These are phyloP conservation scores for Furcula furcula DNA, from an alignment of 2,888 invertebrate species.

Conservation along the genomic window DNA sequence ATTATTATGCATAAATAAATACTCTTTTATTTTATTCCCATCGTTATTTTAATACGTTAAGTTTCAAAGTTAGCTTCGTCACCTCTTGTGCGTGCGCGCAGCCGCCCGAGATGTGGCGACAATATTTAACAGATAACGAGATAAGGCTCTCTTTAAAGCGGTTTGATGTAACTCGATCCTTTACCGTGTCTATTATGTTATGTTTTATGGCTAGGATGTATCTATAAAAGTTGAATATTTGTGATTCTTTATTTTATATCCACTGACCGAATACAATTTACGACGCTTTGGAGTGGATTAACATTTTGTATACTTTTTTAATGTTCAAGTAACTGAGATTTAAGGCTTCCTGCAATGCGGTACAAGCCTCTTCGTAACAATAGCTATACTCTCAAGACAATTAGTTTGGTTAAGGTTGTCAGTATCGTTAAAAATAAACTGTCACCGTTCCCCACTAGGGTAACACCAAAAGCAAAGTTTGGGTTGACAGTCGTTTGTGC, in stretches of 20 bases:
- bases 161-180: conserved; percentile 71
- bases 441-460: no score
- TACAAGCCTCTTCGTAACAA: no score
- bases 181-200: conserved; percentile 53
- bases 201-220: conserved; percentile 57
- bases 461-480: no score
- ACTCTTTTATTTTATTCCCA: conserved; percentile 73
- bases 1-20: conserved; percentile 77
- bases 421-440: no score
- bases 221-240: conserved; percentile 28
- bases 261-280: conserved; percentile 14
- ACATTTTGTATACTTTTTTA: conserved; percentile 2
- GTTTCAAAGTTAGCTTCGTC: conserved; percentile 64
- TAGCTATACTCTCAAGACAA: no score
- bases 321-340: conserved; percentile 3
- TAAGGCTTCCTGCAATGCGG: conserved; percentile 1
- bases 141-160: conserved; percentile 67
- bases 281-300: conserved; percentile 5
- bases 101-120: conserved; percentile 66
- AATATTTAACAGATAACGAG: conserved; percentile 71
- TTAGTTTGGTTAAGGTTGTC: no score
- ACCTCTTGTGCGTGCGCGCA: conserved; percentile 55
- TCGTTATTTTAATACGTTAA: conserved; percentile 72
- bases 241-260: conserved; percentile 13
- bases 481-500: no score